Evolutionary conservation across 2,113 vertebrate species (phyloP).

Genomic region (Gymnogyps californianus): DNA sequence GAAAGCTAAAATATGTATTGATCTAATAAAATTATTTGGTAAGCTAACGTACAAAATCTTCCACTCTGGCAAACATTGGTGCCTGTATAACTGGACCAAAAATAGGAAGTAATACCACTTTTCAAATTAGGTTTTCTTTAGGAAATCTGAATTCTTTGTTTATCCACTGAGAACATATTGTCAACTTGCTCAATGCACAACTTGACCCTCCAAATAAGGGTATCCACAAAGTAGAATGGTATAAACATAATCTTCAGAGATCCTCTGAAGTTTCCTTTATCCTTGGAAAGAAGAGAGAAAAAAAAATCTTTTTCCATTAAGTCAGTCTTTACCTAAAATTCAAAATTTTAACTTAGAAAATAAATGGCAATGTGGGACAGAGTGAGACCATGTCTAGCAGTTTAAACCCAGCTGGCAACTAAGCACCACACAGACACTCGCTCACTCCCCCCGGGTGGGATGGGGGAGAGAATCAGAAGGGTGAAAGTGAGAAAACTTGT

Average conservation of each 20-base stretch:
- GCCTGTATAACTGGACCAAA: not conserved
- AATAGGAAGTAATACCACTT: not conserved
- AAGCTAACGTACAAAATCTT: not conserved
- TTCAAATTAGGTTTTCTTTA: not conserved
- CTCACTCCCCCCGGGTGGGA: too few relatives aligned
- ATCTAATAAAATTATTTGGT: not conserved
- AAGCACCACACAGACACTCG: too few relatives aligned
- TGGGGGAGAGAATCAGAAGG: too few relatives aligned
- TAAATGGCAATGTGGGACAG: not conserved
- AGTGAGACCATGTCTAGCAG: too few relatives aligned
- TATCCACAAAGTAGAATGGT: not conserved
- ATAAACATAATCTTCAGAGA: not conserved
- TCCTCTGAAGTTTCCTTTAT: not conserved
- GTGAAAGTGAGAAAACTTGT: too few relatives aligned
- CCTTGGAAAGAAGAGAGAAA: not conserved
- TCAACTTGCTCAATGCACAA: not conserved
- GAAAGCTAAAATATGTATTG: not conserved
- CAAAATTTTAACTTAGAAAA: not conserved
- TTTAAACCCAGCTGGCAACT: too few relatives aligned
- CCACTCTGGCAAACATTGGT: not conserved
- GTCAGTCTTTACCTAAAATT: not conserved
- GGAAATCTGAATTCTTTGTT: not conserved
- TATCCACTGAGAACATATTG: not conserved
- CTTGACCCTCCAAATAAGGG: not conserved
- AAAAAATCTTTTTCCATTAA: not conserved